Conservation (phyloP, 2,113 vertebrate species). For the Tor tambroides region DNA sequence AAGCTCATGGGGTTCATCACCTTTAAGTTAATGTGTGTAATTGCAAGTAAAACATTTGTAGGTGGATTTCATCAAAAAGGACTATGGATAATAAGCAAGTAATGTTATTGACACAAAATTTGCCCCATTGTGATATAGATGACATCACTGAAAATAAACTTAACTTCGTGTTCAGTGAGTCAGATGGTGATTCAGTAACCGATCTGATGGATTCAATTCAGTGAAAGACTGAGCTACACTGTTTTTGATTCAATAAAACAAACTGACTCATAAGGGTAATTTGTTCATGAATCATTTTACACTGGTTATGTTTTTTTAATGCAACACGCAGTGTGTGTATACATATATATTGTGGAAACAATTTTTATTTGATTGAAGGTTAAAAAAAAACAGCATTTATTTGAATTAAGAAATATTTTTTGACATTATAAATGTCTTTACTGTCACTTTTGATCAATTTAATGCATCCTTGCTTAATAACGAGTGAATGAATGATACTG, state of each 20-base stretch:
- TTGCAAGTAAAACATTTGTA: constrained; percentile 13
- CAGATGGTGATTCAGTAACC: background rate
- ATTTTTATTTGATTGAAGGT: no score
- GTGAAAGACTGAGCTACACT: background rate
- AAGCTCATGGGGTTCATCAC: constrained; percentile 43
- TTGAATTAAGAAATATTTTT: no score
- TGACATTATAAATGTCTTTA: no score
- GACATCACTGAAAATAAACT: background rate
- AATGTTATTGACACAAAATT: background rate
- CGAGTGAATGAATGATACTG: no score
- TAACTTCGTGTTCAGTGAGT: background rate
- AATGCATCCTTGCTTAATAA: no score
- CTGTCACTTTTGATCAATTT: no score
- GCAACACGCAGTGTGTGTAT: no score
- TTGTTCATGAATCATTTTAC: background rate
- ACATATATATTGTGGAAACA: no score
- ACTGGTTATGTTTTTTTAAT: background rate
- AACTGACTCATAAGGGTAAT: background rate
- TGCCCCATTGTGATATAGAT: background rate
- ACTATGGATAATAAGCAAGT: background rate
- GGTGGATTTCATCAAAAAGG: background rate
- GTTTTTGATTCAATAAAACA: background rate
- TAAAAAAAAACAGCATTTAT: no score
- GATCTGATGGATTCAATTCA: background rate
- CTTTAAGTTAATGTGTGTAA: constrained; percentile 26